A percentile compares a stretch with the other conserved stretches of the same genome.
These are phyloP conservation scores for Ditylenchus weischeri DNA, from an alignment of 2,888 invertebrate genomes.

Conservation along the genomic window DNA sequence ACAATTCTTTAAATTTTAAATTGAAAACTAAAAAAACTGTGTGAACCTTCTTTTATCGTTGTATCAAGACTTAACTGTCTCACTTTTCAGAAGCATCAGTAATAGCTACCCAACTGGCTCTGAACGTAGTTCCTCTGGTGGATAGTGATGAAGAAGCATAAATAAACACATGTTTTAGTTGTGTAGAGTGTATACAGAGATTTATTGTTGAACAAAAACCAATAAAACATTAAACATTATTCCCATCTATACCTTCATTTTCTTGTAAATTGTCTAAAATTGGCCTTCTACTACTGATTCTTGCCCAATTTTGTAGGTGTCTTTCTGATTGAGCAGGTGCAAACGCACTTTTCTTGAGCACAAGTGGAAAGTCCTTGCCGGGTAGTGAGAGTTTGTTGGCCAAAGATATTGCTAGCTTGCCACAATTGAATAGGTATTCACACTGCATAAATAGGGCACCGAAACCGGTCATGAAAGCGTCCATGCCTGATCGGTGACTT, in stretches of 20 bases:
- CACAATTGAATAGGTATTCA: conserved; percentile 14
- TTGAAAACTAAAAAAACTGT: too few relatives aligned
- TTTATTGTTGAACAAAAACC: too few relatives aligned
- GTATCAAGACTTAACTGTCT: too few relatives aligned
- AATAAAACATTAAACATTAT: too few relatives aligned
- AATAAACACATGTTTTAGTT: too few relatives aligned
- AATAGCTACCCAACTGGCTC: conserved; percentile 31
- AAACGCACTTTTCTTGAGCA: conserved; percentile 22
- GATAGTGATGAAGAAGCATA: background rate
- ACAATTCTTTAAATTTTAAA: too few relatives aligned
- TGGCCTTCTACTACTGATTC: conserved; percentile 15
- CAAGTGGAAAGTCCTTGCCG: conserved; percentile 26
- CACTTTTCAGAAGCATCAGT: conserved; percentile 29
- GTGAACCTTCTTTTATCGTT: background rate
- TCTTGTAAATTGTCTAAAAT: too few relatives aligned
- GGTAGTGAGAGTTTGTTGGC: conserved; percentile 22
- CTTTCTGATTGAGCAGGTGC: conserved; percentile 18
- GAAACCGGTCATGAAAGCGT: conserved; percentile 56
- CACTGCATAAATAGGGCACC: conserved; percentile 42
- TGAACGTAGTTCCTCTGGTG: conserved; percentile 30
- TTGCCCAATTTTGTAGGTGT: conserved; percentile 27
- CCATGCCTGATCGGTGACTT: conserved; percentile 50
- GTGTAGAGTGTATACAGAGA: too few relatives aligned
- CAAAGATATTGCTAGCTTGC: conserved; percentile 17
- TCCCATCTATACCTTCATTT: too few relatives aligned